Evolutionary conservation across 2,888 invertebrate species (phyloP).

Genomic region (Cryptophagus acutangulus): DNA sequence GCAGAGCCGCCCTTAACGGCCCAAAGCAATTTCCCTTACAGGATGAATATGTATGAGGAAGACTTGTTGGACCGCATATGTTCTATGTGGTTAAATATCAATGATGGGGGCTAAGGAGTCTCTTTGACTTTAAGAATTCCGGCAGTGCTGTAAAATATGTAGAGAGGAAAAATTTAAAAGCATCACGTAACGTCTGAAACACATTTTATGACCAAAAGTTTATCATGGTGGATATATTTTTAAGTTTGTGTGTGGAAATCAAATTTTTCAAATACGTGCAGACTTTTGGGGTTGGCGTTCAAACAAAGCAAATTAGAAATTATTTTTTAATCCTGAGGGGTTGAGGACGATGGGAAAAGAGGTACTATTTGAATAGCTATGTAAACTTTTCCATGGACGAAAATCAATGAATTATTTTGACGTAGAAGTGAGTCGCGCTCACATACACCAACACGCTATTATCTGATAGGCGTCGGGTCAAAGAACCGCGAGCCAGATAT

Average conservation of each 20-base stretch:
- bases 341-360: no score
- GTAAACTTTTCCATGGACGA: constrained; percentile 18
- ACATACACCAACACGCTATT: constrained; percentile 24
- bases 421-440: constrained; percentile 16
- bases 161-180: constrained; percentile 13
- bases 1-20: no score
- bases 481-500: constrained; percentile 23
- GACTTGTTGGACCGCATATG: no score
- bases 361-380: constrained; percentile 17
- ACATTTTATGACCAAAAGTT: constrained; percentile 12
- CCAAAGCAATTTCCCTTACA: no score
- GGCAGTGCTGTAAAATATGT: no score
- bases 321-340: constrained; percentile 17
- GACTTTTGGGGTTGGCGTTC: no score
- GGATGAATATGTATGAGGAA: no score
- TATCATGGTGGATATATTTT: constrained; percentile 11
- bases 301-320: constrained; percentile 12
- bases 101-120: no score
- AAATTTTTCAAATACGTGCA: background rate
- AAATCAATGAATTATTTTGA: constrained; percentile 31
- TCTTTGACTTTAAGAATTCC: no score
- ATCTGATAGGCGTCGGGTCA: constrained; percentile 29
- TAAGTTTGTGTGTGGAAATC: background rate
- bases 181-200: constrained; percentile 14
- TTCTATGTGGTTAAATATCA: no score